phyloP scores from a whole-genome alignment of 92 coral and sea anemone genomes.

The Montipora capitata region DNA sequence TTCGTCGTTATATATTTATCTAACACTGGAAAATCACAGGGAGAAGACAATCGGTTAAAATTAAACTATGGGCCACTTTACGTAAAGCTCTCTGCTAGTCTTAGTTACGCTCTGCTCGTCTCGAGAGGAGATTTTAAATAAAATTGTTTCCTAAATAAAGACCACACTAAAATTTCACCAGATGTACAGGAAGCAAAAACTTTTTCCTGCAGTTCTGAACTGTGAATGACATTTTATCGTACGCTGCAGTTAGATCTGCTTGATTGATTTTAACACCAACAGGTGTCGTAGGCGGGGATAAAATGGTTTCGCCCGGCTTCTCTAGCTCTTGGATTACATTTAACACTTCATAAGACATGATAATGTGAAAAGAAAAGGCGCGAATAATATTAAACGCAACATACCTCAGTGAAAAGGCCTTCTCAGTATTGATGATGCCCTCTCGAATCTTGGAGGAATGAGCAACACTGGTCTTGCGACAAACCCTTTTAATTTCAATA shows the following conservation, averaged over 20 bases:
- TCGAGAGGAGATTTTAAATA: neutral
- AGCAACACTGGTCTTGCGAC: neutral
- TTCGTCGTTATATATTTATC: neutral
- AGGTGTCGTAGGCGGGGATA: neutral
- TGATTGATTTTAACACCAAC: neutral
- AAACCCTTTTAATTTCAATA: neutral
- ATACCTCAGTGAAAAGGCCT: neutral
- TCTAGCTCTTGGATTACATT: neutral
- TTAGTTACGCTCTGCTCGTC: neutral
- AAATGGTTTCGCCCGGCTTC: neutral
- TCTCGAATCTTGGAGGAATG: neutral
- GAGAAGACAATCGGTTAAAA: neutral
- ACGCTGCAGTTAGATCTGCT: neutral
- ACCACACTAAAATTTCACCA: neutral
- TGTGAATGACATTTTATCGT: neutral
- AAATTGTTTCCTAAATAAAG: neutral
- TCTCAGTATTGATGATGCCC: neutral
- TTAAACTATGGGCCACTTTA: neutral
- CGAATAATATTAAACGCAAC: neutral
- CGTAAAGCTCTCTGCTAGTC: neutral
- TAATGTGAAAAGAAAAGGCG: neutral
- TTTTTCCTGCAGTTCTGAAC: neutral
- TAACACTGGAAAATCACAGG: neutral
- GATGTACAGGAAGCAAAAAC: neutral
- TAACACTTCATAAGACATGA: neutral